Evolutionary conservation across 2,888 invertebrate genomes (phyloP).

Genomic region (Dusona sp.): DNA sequence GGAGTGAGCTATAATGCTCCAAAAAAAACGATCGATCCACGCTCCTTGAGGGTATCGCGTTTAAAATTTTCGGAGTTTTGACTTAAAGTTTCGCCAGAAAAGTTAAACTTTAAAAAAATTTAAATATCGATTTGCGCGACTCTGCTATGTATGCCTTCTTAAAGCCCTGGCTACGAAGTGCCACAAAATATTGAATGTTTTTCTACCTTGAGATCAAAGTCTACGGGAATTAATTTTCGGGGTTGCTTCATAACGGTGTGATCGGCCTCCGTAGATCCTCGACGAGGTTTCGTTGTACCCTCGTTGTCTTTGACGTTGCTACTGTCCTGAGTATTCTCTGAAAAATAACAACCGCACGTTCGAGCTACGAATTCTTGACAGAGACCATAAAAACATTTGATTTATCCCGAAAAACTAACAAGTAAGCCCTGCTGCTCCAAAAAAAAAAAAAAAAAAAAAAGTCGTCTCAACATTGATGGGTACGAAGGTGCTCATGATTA

Average conservation of each 20-base stretch:
- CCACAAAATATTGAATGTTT: neutral
- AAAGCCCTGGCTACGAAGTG: neutral
- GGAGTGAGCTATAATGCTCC: no score
- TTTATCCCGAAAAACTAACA: neutral
- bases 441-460: neutral
- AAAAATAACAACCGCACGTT: slow-evolving; percentile 8
- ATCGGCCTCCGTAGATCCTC: slow-evolving; percentile 67
- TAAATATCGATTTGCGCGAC: neutral
- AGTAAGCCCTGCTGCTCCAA: slow-evolving; percentile 27
- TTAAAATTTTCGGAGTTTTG: no score
- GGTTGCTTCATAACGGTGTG: slow-evolving; percentile 64
- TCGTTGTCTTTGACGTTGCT: slow-evolving; percentile 65
- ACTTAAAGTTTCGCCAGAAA: neutral
- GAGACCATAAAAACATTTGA: no score
- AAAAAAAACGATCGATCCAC: no score
- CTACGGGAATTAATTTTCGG: slow-evolving; percentile 81
- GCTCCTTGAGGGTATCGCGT: no score
- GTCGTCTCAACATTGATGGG: neutral
- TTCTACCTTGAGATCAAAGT: slow-evolving; percentile 80
- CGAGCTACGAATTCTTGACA: neutral
- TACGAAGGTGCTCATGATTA: slow-evolving; percentile 1
- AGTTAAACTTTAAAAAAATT: neutral
- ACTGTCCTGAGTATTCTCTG: slow-evolving; percentile 73
- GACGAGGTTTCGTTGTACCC: slow-evolving; percentile 71
- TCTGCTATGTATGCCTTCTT: neutral